Percentiles rank a stretch among this genome's conserved stretches.
These are phyloP conservation scores for Bombus superbus DNA, from an alignment of 1,140 invertebrate species.

Conservation along the genomic window DNA sequence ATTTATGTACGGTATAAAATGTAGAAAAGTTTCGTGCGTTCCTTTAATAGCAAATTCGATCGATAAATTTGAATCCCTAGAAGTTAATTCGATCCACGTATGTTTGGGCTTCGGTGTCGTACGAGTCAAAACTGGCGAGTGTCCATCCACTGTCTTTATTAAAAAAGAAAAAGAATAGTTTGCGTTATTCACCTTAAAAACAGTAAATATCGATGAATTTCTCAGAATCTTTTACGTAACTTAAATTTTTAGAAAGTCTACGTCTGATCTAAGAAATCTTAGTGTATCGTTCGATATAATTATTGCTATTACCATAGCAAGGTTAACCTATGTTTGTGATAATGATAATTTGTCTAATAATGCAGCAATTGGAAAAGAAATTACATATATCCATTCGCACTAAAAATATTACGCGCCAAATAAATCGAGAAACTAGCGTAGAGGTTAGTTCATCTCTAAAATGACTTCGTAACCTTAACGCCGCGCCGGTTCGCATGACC, in stretches of 20 bases:
- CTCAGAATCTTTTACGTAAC: too few species aligned
- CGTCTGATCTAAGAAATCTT: too few species aligned
- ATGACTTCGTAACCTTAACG: neutral
- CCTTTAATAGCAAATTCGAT: conserved; percentile 26
- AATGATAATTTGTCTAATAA: neutral
- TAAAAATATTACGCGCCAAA: neutral
- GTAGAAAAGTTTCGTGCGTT: neutral
- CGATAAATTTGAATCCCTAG: conserved; percentile 51
- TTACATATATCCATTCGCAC: neutral
- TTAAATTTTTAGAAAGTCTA: neutral
- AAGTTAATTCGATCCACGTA: conserved; percentile 49
- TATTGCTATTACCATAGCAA: neutral
- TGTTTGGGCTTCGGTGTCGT: conserved; percentile 49
- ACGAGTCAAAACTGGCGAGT: conserved; percentile 37
- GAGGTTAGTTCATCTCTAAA: neutral
- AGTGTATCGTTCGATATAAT: too few species aligned
- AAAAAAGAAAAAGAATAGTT: neutral
- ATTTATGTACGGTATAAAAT: neutral
- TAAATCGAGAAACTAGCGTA: neutral
- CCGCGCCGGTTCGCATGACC: neutral
- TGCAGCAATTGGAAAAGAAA: neutral
- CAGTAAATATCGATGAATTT: neutral
- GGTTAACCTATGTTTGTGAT: neutral
- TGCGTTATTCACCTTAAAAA: neutral
- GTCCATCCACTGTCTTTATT: neutral